phyloP scores from a whole-genome alignment of 64 coral and sea anemone species.

The Stichodactyla helianthus region DNA sequence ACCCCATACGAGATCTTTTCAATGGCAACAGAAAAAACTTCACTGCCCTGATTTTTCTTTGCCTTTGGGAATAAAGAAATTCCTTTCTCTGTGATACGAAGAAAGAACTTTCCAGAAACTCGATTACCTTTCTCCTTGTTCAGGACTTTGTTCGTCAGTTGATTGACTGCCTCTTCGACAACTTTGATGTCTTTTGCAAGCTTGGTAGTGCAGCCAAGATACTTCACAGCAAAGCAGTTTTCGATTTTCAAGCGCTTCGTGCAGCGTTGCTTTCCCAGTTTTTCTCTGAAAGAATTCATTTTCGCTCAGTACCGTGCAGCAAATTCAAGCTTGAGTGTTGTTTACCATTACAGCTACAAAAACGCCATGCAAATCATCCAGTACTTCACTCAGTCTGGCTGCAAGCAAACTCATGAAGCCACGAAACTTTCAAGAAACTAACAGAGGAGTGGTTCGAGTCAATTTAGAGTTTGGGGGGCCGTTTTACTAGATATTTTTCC shows the following conservation, averaged over 20 bases:
- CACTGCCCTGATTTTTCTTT: not conserved
- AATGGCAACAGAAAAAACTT: slow-evolving; percentile 31
- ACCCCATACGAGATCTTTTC: slow-evolving; percentile 61
- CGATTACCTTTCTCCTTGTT: slow-evolving; percentile 16
- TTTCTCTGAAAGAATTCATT: slow-evolving; percentile 7
- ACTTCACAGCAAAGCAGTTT: slow-evolving; percentile 33
- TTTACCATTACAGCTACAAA: too few relatives aligned
- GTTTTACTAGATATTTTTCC: not conserved
- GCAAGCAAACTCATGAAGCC: not conserved
- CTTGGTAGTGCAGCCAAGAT: not conserved
- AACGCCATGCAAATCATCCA: too few relatives aligned
- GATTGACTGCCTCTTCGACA: not conserved
- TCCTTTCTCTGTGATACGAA: not conserved
- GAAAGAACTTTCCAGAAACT: not conserved
- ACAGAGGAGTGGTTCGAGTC: not conserved
- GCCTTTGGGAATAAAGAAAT: not conserved
- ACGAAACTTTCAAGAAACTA: not conserved
- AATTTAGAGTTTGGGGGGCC: not conserved
- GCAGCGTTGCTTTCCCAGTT: not conserved
- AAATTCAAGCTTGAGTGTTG: too few relatives aligned
- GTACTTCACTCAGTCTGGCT: too few relatives aligned
- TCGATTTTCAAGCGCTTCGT: not conserved
- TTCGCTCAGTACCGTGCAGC: not conserved
- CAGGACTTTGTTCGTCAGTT: not conserved
- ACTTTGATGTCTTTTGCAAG: not conserved